These are phyloP conservation scores for Nothoprocta perdicaria DNA, from an alignment of 2,113 vertebrate genomes.

Conservation along the genomic window DNA sequence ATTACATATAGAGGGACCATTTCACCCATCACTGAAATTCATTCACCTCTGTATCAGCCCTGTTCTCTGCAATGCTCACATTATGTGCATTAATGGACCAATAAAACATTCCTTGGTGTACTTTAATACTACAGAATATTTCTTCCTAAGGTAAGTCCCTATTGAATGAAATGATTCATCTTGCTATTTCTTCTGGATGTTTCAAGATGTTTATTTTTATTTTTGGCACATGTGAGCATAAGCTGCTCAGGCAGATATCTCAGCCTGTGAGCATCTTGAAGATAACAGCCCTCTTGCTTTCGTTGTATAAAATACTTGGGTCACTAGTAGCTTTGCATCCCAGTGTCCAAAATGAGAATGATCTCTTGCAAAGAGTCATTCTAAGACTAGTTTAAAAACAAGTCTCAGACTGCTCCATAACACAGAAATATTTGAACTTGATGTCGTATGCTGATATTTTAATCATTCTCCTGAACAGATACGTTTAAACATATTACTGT, in stretches of 20 bases:
- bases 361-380: background rate
- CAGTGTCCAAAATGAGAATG: background rate
- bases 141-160: background rate
- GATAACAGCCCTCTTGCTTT: background rate
- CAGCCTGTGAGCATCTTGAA: background rate
- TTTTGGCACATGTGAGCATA: constrained; percentile 1
- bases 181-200: background rate
- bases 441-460: background rate
- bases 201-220: background rate
- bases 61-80: background rate
- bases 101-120: constrained; percentile 16
- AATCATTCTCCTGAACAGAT: background rate
- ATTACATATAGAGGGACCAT: background rate
- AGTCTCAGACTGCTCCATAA: background rate
- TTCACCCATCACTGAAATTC: constrained; percentile 31
- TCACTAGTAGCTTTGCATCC: background rate
- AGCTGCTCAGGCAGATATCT: constrained; percentile 6
- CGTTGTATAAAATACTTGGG: background rate
- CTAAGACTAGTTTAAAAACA: constrained; percentile 9
- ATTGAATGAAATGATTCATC: background rate
- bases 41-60: constrained; percentile 13
- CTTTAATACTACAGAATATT: background rate
- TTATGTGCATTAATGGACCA: constrained; percentile 18
- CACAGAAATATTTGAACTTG: background rate
- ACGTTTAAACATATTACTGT: background rate